phyloP scores from a whole-genome alignment of 30 jellyfish, hydroid and myxozoan species.

The Hydractinia echinata region DNA sequence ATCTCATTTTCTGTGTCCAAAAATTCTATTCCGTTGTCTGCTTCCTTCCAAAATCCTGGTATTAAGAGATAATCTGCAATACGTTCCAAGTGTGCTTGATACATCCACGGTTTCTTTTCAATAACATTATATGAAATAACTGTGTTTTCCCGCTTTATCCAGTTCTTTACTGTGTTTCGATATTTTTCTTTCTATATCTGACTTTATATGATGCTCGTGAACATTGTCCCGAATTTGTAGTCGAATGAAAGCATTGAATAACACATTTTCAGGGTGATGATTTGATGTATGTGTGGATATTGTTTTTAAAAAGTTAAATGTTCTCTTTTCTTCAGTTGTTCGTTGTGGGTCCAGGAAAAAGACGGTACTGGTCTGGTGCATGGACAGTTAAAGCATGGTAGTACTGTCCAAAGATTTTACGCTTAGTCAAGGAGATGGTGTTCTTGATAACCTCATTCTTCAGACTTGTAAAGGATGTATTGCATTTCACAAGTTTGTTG shows the following conservation, averaged over 20 bases:
- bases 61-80: neutral
- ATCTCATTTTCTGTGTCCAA: too few species aligned
- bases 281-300: slow-evolving; percentile 8
- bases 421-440: slow-evolving; percentile 14
- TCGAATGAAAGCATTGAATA: slow-evolving; percentile 15
- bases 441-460: slow-evolving; percentile 9
- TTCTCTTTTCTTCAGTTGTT: slow-evolving; percentile 36
- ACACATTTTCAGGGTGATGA: slow-evolving; percentile 21
- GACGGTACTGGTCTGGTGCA: slow-evolving; percentile 9
- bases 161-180: neutral
- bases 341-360: too few species aligned
- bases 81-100: neutral
- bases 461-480: slow-evolving; percentile 6
- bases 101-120: neutral
- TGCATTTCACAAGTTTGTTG: slow-evolving; percentile 4
- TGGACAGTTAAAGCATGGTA: slow-evolving; percentile 26
- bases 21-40: too few species aligned
- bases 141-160: neutral
- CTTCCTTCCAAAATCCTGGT: slow-evolving; percentile 1
- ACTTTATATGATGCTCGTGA: neutral
- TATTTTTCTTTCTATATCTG: neutral
- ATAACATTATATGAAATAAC: neutral
- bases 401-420: slow-evolving; percentile 17
- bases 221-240: slow-evolving; percentile 18
- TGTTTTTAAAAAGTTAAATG: slow-evolving; percentile 22